Evolutionary conservation across 2,888 invertebrate genomes (phyloP), one percentile per base, ranked within the genome.

Genomic region (Idaea straminata): DNA sequence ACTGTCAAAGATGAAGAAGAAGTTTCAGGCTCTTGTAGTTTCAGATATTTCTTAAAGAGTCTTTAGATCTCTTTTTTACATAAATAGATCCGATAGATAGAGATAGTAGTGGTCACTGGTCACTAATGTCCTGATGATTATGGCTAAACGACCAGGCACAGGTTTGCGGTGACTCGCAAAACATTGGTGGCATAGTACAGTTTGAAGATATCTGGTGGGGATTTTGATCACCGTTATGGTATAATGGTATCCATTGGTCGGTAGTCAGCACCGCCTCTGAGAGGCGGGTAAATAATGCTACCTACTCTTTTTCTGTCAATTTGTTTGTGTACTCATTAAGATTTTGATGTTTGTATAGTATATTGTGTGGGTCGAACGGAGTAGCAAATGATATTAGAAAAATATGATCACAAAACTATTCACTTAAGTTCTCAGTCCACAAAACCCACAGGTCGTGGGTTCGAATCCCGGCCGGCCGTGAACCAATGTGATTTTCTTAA

Each of bases 251-350:
- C 47, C 77, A 83, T 83, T 82, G 80, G 82, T 69, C 72, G 62
- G 66, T 66, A 47, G 47, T 69, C 64, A 72, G 78, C 72, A 74
- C 74, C 84, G 83, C 83, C 84, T 83, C 67, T 71, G 72, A 75
- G 66, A 83, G 83, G 83, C 83, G 83, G 78, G 68, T 71, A 76
- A 73, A 75, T 66, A 70, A 47, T 47, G 10, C 13, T 47, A 47
- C 47, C 13, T 47, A 47, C 47, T 47, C 10, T 47, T 36, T 47
- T 47, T 47, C 10, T 47, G 47, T 47, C 47, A 47, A 47, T 47
- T 47, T 47, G 47, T 47, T 47, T 10, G 47, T 47, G 47, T 10
- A 47, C 47, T 47, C 47, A 47, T 47, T 47, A 47, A 7, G 7
- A 47, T 47, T 47, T 47, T 47, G 47, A 47, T 47, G 47, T 47